These are phyloP conservation scores for Galagoides demidoff DNA, from an alignment of 2,797 vertebrate species.

Conservation along the genomic window DNA sequence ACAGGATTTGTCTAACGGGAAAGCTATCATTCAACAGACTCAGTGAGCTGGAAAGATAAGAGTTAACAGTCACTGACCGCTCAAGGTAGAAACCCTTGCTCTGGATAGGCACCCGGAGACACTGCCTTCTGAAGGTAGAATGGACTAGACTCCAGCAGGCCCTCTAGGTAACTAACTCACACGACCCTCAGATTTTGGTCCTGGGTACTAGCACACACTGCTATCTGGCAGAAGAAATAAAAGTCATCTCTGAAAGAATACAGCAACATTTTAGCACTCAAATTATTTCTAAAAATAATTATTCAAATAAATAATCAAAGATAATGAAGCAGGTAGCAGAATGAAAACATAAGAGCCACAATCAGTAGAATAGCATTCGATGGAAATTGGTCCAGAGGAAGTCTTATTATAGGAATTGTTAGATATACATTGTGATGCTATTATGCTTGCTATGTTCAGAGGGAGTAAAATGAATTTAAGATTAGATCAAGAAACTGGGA, in stretches of 20 bases:
- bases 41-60: neutral
- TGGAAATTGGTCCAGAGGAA: neutral
- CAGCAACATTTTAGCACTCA: neutral
- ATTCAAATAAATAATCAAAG: neutral
- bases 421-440: neutral
- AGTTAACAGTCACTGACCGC: neutral
- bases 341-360: neutral
- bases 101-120: neutral
- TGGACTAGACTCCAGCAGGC: too few species aligned
- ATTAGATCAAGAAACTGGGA: conserved; percentile 14
- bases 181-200: neutral
- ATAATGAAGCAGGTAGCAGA: neutral
- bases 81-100: neutral
- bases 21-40: neutral
- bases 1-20: neutral
- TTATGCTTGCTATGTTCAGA: neutral
- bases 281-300: conserved; percentile 46
- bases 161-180: neutral
- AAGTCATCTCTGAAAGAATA: neutral
- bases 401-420: neutral
- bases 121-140: neutral
- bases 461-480: conserved; percentile 17
- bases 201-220: neutral
- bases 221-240: neutral
- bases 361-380: neutral